Percentiles rank a stretch among this genome's conserved stretches.
These are phyloP conservation scores for Pseudolaguvia tuberculata DNA, from an alignment of 2,113 vertebrate species.

Conservation along the genomic window DNA sequence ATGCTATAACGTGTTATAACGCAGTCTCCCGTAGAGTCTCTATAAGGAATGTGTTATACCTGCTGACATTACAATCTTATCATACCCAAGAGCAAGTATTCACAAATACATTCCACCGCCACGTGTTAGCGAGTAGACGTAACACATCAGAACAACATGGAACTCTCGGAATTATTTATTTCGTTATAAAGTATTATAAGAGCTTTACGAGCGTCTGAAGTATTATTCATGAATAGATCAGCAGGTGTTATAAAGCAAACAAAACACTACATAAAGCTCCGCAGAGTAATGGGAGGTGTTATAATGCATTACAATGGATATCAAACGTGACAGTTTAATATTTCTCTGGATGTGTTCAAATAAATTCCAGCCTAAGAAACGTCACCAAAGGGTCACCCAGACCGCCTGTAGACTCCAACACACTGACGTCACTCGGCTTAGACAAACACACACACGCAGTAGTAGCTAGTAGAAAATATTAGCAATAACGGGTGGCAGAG, in stretches of 20 bases:
- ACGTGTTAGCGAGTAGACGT: not conserved
- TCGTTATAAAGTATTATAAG: not conserved
- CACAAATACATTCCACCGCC: not conserved
- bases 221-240: not conserved
- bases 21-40: not conserved
- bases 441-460: too few relatives aligned
- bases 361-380: too few relatives aligned
- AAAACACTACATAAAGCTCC: not conserved
- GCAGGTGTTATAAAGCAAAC: not conserved
- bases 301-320: not conserved
- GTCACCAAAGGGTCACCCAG: conserved; percentile 4
- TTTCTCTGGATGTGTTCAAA: too few relatives aligned
- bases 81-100: not conserved
- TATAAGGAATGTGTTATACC: not conserved
- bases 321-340: not conserved
- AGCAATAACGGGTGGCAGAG: not conserved
- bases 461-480: not conserved
- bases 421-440: too few relatives aligned
- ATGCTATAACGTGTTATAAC: not conserved
- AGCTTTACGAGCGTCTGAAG: not conserved
- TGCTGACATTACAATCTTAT: not conserved
- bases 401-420: not conserved
- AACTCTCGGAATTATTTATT: not conserved
- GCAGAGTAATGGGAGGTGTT: not conserved
- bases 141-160: not conserved